phyloP scores from a whole-genome alignment of 2,797 vertebrate species.

The Ispidina lecontei region DNA sequence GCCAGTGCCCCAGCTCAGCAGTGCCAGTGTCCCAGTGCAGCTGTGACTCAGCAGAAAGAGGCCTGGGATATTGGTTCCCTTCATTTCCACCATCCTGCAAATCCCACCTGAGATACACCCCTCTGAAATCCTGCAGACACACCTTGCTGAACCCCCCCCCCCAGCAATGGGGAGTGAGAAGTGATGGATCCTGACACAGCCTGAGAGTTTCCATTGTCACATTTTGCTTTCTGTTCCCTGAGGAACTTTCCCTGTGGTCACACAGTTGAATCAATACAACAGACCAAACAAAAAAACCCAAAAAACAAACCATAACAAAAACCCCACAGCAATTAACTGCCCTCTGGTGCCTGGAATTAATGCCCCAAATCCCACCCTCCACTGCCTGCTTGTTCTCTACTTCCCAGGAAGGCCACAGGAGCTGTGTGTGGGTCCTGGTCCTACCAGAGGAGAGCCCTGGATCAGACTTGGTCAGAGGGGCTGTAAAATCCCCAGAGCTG shows the following conservation, averaged over 20 bases:
- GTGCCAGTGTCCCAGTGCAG: neutral
- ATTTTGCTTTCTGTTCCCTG: neutral
- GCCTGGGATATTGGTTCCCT: accelerated
- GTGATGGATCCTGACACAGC: neutral
- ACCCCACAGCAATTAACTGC: neutral
- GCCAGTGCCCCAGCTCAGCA: accelerated
- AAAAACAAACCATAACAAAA: too few relatives aligned
- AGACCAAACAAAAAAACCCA: accelerated
- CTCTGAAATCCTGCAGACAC: accelerated
- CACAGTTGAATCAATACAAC: accelerated
- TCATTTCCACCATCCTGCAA: neutral
- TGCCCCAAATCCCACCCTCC: neutral
- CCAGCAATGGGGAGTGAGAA: accelerated
- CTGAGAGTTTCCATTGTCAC: accelerated
- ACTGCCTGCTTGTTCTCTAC: neutral
- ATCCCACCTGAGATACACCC: accelerated
- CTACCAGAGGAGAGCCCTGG: accelerated
- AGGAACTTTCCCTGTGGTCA: neutral
- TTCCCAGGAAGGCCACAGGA: neutral
- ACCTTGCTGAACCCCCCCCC: neutral
- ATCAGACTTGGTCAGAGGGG: neutral
- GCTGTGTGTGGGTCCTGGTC: neutral
- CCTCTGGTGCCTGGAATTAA: neutral
- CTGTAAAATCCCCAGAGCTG: neutral
- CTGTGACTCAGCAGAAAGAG: accelerated